phyloP scores from a whole-genome alignment of 2,888 invertebrate genomes.

The Pyralis farinalis region DNA sequence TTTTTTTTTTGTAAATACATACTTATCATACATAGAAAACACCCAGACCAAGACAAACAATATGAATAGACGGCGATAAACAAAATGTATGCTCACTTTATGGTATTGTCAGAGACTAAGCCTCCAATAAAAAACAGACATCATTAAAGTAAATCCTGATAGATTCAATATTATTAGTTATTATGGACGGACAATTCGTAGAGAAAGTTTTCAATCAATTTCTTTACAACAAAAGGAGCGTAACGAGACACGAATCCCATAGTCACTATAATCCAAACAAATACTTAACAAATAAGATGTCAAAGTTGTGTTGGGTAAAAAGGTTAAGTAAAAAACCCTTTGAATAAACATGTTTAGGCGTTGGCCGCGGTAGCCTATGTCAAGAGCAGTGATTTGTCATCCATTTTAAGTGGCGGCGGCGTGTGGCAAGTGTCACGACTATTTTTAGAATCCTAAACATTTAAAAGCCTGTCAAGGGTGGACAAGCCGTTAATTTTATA shows the following conservation, averaged over 20 bases:
- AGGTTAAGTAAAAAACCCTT: constrained; percentile 28
- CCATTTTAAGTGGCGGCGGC: not conserved
- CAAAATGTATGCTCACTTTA: too few relatives aligned
- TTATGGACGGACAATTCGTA: constrained; percentile 23
- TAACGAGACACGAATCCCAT: constrained; percentile 39
- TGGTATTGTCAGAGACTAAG: too few relatives aligned
- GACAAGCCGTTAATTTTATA: too few relatives aligned
- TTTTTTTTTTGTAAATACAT: too few relatives aligned
- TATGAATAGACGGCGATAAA: too few relatives aligned
- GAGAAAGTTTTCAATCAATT: constrained; percentile 28
- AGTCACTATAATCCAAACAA: constrained; percentile 40
- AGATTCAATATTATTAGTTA: constrained; percentile 15
- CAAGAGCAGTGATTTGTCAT: constrained; percentile 4
- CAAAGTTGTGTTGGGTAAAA: constrained; percentile 25
- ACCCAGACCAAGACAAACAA: too few relatives aligned
- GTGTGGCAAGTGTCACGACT: not conserved
- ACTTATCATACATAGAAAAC: too few relatives aligned
- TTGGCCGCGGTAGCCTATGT: constrained; percentile 3
- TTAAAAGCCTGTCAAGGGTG: too few relatives aligned
- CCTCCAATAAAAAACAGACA: not conserved
- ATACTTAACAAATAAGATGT: constrained; percentile 60
- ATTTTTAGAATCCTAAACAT: not conserved
- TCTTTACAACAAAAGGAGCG: constrained; percentile 21
- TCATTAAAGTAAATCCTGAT: not conserved
- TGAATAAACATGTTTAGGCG: constrained; percentile 18